These are phyloP conservation scores for Gymnoscelis rufifasciata DNA, from an alignment of 2,888 invertebrate genomes.

Conservation along the genomic window DNA sequence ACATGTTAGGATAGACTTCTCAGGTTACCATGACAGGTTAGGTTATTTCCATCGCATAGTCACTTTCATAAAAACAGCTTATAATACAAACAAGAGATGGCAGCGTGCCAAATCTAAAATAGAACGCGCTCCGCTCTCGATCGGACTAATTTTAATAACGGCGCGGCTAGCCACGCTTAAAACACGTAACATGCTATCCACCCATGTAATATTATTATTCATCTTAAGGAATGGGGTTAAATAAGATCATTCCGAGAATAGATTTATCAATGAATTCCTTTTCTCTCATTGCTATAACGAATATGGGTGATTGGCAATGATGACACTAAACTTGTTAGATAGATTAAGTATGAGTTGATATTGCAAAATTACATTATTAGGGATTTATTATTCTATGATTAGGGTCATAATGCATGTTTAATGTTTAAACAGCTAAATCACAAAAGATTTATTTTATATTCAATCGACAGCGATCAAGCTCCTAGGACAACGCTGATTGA, in stretches of 20 bases:
- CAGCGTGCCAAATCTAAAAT: slow-evolving; percentile 70
- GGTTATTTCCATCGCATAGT: slow-evolving; percentile 77
- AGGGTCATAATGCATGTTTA: slow-evolving; percentile 1
- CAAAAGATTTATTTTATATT: slow-evolving; percentile 6
- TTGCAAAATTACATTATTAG: too few relatives aligned
- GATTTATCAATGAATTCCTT: slow-evolving; percentile 14
- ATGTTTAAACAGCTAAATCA: neutral
- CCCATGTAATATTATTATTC: slow-evolving; percentile 28
- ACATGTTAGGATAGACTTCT: slow-evolving; percentile 53
- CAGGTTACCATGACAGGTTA: slow-evolving; percentile 75
- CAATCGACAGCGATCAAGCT: slow-evolving; percentile 82
- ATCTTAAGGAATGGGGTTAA: slow-evolving; percentile 35
- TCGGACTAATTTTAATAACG: slow-evolving; percentile 74
- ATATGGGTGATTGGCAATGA: too few relatives aligned
- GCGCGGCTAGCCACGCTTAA: slow-evolving; percentile 50
- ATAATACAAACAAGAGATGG: slow-evolving; percentile 79
- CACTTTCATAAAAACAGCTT: slow-evolving; percentile 79
- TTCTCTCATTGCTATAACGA: slow-evolving; percentile 10
- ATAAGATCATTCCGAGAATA: slow-evolving; percentile 19
- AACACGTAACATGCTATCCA: slow-evolving; percentile 57
- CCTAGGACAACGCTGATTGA: slow-evolving; percentile 88
- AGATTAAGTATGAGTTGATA: too few relatives aligned
- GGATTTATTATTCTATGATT: too few relatives aligned
- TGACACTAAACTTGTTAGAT: too few relatives aligned
- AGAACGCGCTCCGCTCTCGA: slow-evolving; percentile 71